phyloP scores from a whole-genome alignment of 2,888 invertebrate genomes.

The Hylaea fasciaria region DNA sequence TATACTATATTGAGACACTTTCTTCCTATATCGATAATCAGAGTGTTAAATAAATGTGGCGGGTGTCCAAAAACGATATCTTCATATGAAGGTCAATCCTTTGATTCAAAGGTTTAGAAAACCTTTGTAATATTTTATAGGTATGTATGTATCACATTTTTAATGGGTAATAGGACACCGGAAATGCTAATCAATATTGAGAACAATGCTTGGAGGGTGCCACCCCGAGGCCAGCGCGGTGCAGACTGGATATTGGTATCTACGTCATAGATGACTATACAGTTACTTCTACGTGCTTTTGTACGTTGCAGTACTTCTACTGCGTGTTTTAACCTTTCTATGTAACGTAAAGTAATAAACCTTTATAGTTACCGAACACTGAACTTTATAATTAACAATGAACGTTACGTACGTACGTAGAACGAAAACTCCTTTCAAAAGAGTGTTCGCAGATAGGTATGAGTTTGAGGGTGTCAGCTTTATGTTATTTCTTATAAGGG shows the following conservation, averaged over 20 bases:
- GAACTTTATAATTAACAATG: too few relatives aligned
- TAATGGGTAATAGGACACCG: slow-evolving; percentile 1
- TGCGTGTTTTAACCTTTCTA: too few relatives aligned
- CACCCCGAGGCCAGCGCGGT: background rate
- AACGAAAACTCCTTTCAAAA: background rate
- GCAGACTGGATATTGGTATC: background rate
- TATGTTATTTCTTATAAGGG: slow-evolving; percentile 28
- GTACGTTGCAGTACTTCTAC: too few relatives aligned
- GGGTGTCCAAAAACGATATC: background rate
- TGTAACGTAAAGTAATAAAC: too few relatives aligned
- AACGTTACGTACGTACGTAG: too few relatives aligned
- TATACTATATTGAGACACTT: background rate
- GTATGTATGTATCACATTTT: too few relatives aligned
- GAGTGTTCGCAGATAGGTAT: background rate
- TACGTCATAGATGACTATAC: too few relatives aligned
- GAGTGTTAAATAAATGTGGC: slow-evolving; percentile 1
- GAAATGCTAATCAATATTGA: background rate
- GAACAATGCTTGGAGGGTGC: too few relatives aligned
- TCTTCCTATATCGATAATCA: slow-evolving; percentile 1
- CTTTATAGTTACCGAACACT: too few relatives aligned
- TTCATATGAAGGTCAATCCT: background rate
- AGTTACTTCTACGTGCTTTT: too few relatives aligned
- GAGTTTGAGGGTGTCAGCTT: slow-evolving; percentile 22
- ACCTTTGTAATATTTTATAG: background rate
- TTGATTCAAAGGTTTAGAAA: background rate